Conservation (phyloP, 2,797 vertebrate genomes). For the Myoxocephalus aenaeus region DNA sequence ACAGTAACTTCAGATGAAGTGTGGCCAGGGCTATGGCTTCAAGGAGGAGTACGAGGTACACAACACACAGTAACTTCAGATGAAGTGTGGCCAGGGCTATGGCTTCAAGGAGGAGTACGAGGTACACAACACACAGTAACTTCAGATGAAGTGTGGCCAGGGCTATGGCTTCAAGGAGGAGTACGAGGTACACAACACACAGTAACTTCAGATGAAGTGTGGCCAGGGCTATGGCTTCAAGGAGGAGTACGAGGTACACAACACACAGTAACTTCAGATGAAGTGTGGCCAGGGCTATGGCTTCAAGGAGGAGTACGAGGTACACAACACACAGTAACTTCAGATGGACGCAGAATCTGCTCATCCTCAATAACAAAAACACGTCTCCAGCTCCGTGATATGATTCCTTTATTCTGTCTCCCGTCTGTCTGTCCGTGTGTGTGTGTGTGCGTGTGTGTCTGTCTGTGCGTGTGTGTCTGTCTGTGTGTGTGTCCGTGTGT, state of each 20-base stretch:
- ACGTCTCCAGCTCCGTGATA: too few relatives aligned
- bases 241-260: slow-evolving; percentile 84
- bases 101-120: slow-evolving; percentile 94
- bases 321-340: not conserved
- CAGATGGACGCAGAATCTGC: too few relatives aligned
- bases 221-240: slow-evolving; percentile 98
- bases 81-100: slow-evolving; percentile 97
- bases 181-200: slow-evolving; percentile 62
- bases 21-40: slow-evolving; percentile 96
- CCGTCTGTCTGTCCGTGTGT: too few relatives aligned
- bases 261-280: slow-evolving; percentile 86
- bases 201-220: slow-evolving; percentile 92
- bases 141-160: slow-evolving; percentile 98
- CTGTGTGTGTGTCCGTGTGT: too few relatives aligned
- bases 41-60: slow-evolving; percentile 88
- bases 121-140: slow-evolving; percentile 35
- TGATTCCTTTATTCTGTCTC: too few relatives aligned
- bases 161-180: slow-evolving; percentile 98
- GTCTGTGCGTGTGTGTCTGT: not conserved
- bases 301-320: slow-evolving; percentile 92
- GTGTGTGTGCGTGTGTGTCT: slow-evolving; percentile 18
- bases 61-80: slow-evolving; percentile 80
- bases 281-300: slow-evolving; percentile 97
- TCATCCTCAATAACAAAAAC: too few relatives aligned
- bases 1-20: slow-evolving; percentile 74